Base-by-base conservation (phyloP, 2,888 invertebrate species). In the Fissipunctia ypsillon region DNA sequence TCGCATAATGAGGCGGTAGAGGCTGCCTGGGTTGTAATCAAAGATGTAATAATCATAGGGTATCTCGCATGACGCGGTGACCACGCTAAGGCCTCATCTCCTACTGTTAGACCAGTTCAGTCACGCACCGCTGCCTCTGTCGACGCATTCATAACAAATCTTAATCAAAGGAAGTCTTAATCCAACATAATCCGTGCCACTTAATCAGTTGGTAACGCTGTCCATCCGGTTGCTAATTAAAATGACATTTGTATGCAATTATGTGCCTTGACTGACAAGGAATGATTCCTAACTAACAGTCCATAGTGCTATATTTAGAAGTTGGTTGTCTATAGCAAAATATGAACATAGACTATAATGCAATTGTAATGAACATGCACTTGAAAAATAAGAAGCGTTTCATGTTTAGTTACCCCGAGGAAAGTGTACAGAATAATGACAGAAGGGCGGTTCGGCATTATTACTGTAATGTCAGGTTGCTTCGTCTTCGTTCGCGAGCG, bases 381-480 rank as follows among this genome's bases (percentile, higher is more conserved):
- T 90, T 89, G 84, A 88, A 90, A 91, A 91, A 92, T 90, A 92
- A 93, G 92, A 91, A 91, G 88, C 88, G 85, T 90, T 90, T 88
- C 87, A 89, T 90, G 89, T 91, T 93, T 91, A 93, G 92, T 90
- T 91, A 93, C 91, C 91, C 90, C 88, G 91, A 93, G 92, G 93
- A 94, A 94, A 94, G 93, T 94, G 93, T 93, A 93, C 91, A 91
- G 88, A 93, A 91, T 95, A 95, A 96, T 95, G 94, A 95, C 94
- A 95, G 94, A 91, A 94, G 93, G 94, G 94, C 94, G 94, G 93
- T 91, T 92, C 93, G 81, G 88, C 89, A 93, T 95, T 95, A 96
- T 95, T 95, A 95, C 93, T 89, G 93, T 96, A 95, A 95, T 95
- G 92, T 90, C 92, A 91, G 95, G 96, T 95, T 95, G 89, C 91